Percentiles rank a stretch among this genome's conserved stretches.
phyloP scores from a whole-genome alignment of 2,888 invertebrate genomes.

The Parthenolecanium corni region DNA sequence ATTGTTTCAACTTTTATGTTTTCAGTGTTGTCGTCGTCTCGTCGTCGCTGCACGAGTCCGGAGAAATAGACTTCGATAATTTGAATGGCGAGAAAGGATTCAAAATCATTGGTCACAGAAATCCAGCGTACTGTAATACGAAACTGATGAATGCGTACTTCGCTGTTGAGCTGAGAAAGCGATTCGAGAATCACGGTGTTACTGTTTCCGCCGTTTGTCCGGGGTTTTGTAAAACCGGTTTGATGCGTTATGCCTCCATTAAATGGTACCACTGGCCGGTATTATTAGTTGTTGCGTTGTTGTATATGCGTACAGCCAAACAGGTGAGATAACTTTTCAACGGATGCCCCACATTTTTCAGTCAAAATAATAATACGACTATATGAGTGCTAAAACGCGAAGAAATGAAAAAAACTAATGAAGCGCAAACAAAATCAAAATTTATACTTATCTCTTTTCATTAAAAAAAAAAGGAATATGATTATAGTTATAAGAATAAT shows the following conservation, averaged over 20 bases:
- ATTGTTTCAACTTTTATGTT: slow-evolving; percentile 29
- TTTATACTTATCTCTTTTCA: too few relatives aligned
- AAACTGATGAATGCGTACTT: slow-evolving; percentile 68
- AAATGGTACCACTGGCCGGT: slow-evolving; percentile 62
- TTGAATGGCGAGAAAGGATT: slow-evolving; percentile 48
- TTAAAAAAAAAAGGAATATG: too few relatives aligned
- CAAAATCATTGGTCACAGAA: slow-evolving; percentile 40
- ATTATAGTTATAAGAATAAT: too few relatives aligned
- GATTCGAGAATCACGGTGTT: slow-evolving; percentile 42
- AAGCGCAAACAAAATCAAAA: not conserved
- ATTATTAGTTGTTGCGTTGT: slow-evolving; percentile 55
- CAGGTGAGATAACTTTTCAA: slow-evolving; percentile 46
- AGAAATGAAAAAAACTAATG: not conserved
- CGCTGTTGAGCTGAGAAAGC: slow-evolving; percentile 50
- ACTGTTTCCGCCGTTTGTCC: slow-evolving; percentile 61
- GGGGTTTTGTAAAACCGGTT: slow-evolving; percentile 64
- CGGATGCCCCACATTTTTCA: not conserved
- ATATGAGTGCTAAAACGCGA: too few relatives aligned
- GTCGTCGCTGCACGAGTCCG: slow-evolving; percentile 58
- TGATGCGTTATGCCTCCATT: slow-evolving; percentile 51
- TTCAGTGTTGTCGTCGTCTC: slow-evolving; percentile 58
- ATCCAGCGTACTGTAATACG: slow-evolving; percentile 60
- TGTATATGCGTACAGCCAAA: slow-evolving; percentile 58
- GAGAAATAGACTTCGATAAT: slow-evolving; percentile 54
- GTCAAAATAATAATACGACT: too few relatives aligned